Evolutionary conservation across 2,797 vertebrate species (phyloP).

Genomic region (Crenuchus spilurus): DNA sequence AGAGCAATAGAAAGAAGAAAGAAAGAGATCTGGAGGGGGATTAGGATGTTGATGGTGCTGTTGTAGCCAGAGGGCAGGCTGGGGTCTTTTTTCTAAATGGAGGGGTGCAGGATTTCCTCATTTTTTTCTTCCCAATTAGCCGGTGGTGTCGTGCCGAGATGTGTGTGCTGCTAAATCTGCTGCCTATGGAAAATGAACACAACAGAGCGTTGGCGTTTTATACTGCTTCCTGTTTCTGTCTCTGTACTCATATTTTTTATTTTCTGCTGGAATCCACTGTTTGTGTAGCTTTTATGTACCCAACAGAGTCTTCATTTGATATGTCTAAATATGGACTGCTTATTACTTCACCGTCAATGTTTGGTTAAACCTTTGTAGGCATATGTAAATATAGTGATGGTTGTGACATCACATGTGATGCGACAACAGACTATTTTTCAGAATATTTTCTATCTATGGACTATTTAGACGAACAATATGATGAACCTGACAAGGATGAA

Average conservation of each 20-base stretch:
- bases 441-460: too few species aligned
- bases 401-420: not conserved
- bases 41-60: slow-evolving; percentile 10
- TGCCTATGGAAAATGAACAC: slow-evolving; percentile 22
- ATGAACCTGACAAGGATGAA: too few species aligned
- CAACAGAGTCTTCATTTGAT: not conserved
- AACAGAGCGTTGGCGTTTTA: slow-evolving; percentile 15
- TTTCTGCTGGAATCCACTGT: too few species aligned
- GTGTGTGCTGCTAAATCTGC: slow-evolving; percentile 24
- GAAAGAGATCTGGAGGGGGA: too few species aligned
- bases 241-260: too few species aligned
- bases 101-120: slow-evolving; percentile 22
- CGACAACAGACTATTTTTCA: not conserved
- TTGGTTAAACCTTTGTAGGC: not conserved
- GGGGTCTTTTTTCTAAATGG: not conserved
- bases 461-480: too few species aligned
- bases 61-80: slow-evolving; percentile 8
- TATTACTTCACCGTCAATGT: too few species aligned
- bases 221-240: not conserved
- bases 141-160: slow-evolving; percentile 30
- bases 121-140: slow-evolving; percentile 40
- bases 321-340: too few species aligned
- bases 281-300: not conserved
- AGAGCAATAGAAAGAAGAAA: slow-evolving; percentile 4
- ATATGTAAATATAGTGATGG: not conserved